Percentiles rank a stretch among this genome's conserved stretches.
Conservation (phyloP, 2,113 vertebrate genomes). For the Syrrhaptes paradoxus region DNA sequence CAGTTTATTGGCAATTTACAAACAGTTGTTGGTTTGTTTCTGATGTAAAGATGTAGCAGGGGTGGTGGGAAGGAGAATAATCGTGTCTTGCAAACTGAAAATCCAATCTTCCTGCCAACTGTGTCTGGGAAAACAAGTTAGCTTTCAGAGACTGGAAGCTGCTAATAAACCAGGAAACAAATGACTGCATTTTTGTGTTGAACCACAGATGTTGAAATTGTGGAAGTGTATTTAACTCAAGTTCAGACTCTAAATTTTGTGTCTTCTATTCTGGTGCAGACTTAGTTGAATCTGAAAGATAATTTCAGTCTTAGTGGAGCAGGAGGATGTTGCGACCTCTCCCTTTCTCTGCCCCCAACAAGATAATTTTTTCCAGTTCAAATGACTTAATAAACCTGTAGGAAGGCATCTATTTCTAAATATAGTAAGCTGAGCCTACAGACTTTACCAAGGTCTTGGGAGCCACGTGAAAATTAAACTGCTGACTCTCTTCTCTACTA, state of each 20-base stretch:
- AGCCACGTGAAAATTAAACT: not conserved
- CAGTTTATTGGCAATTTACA: not conserved
- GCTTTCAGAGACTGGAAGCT: not conserved
- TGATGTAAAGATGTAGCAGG: not conserved
- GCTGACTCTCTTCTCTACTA: not conserved
- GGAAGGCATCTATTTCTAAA: not conserved
- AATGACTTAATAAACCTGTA: not conserved
- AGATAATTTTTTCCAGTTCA: not conserved
- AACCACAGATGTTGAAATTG: not conserved
- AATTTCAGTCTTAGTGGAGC: not conserved
- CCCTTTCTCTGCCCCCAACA: not conserved
- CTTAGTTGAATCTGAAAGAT: not conserved
- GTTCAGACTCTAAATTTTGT: not conserved
- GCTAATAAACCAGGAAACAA: not conserved
- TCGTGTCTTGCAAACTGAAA: not conserved
- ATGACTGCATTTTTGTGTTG: not conserved
- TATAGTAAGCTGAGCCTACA: not conserved
- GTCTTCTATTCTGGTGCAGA: not conserved
- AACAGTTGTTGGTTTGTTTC: not conserved
- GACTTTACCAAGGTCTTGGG: not conserved
- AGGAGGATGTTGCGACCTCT: not conserved
- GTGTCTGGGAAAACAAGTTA: not conserved
- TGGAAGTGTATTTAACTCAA: not conserved
- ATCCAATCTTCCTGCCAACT: not conserved
- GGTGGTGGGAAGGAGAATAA: not conserved